These are phyloP conservation scores for Spodoptera picta DNA, from an alignment of 2,888 invertebrate species.

Conservation along the genomic window DNA sequence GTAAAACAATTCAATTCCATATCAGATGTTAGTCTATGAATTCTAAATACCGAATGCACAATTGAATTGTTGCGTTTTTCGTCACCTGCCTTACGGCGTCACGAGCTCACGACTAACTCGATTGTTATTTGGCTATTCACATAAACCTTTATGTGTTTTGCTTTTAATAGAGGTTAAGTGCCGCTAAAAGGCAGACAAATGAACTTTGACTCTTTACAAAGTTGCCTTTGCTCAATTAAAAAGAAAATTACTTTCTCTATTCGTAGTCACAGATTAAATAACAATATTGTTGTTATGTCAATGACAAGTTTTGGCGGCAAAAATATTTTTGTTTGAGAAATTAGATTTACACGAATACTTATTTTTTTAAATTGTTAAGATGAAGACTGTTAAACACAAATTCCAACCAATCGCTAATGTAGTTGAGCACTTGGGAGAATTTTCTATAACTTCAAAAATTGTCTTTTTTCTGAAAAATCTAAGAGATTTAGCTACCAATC, in stretches of 20 bases:
- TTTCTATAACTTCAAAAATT: no score
- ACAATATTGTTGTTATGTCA: not conserved
- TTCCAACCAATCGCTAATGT: no score
- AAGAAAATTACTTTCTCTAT: constrained; percentile 39
- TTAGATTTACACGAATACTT: no score
- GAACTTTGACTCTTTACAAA: constrained; percentile 45
- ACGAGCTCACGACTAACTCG: constrained; percentile 67
- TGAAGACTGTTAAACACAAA: no score
- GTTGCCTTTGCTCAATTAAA: constrained; percentile 40
- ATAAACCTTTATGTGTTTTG: constrained; percentile 58
- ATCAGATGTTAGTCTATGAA: constrained; percentile 57
- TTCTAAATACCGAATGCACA: constrained; percentile 62
- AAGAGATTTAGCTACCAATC: no score
- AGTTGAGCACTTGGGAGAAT: no score
- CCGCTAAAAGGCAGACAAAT: constrained; percentile 55
- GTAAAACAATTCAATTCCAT: constrained; percentile 59
- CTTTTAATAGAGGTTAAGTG: constrained; percentile 66
- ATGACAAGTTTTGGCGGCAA: constrained; percentile 3
- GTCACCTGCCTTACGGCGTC: constrained; percentile 68
- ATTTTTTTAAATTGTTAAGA: no score
- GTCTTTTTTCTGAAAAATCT: no score
- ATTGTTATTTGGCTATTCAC: constrained; percentile 64
- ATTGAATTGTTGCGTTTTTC: constrained; percentile 72
- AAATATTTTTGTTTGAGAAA: not conserved
- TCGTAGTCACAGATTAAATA: constrained; percentile 10